Conservation (phyloP, 2,113 vertebrate genomes). For the Sylvia atricapilla region DNA sequence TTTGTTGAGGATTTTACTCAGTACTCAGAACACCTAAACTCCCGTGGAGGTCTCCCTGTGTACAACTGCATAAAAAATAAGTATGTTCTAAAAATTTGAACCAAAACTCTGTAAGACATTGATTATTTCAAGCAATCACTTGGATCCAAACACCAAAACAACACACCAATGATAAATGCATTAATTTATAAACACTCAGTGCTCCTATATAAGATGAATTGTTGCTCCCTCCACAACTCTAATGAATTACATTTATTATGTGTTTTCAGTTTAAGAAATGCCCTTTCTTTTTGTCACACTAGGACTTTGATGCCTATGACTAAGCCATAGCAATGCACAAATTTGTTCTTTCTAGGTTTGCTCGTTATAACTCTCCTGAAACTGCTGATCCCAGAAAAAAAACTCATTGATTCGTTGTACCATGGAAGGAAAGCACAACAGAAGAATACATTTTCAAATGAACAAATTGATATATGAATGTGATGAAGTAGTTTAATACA, state of each 20-base stretch:
- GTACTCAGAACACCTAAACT: not conserved
- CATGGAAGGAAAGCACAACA: not conserved
- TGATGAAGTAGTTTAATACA: not conserved
- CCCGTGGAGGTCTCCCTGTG: fast-evolving
- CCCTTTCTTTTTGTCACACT: not conserved
- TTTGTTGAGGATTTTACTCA: not conserved
- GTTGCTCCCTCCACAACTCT: not conserved
- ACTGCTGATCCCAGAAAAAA: not conserved
- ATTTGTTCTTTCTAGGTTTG: not conserved
- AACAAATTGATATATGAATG: not conserved
- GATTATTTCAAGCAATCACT: not conserved
- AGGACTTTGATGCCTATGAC: not conserved
- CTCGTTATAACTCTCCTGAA: not conserved
- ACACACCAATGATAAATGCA: not conserved
- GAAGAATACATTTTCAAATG: not conserved
- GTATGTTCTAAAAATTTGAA: not conserved
- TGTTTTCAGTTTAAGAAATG: not conserved
- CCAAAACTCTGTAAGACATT: not conserved
- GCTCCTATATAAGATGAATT: not conserved
- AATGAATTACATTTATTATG: not conserved
- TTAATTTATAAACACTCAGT: constrained; percentile 6
- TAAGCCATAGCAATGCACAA: not conserved
- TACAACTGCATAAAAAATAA: not conserved
- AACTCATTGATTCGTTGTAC: not conserved
- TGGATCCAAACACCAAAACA: not conserved